Evolutionary conservation across 2,797 vertebrate genomes (phyloP), one percentile per base, ranked within the genome.

Genomic region (Enteromius argenteus): DNA sequence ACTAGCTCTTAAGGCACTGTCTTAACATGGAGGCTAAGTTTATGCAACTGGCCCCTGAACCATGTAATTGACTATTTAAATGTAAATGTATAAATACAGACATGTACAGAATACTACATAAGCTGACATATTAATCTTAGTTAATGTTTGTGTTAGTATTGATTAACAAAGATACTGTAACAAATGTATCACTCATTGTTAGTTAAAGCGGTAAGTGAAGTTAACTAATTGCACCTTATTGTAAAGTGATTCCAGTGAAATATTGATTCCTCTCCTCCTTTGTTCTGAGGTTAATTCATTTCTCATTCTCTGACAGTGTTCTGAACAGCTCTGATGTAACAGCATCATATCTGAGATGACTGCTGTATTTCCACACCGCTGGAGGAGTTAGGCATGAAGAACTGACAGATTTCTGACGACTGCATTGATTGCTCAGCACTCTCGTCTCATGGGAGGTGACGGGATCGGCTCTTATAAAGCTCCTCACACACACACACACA

Each of bases 381-480:
- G 60, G 30, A 64, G 60, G 60, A 62, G 11, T 60, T 27, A 27
- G 2, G 5, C 4, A 62, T 62, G 23, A 64, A 64, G 15, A 17
- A 32, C 27, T 7, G 27, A 64, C 27, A 60, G 58, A 27, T 60
- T 60, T 27, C 11, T 60, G 14, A 46, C 8, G 4, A 44, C 15
- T 49, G 69, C 15, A 6, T 32, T 32, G 13, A 64, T 32, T 30
- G 58, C 58, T 30, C 15, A 32, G 23, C 1, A 3, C 15, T 17
- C 67, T 27, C 5, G 3, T 17, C 44, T 51, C 17, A 3, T 21
- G 71, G 71, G 71, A 73, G 60, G 44, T 2, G 4, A 73, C 27
- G 37, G 66, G 67, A 23, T 7, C 11, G 37, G 67, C 67, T 69
- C 21, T 8, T 44, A 69, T 73, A 73, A 73, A 73, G 46, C 27